Conservation (phyloP, 2,113 vertebrate species). For the Oreochromis aureus region DNA sequence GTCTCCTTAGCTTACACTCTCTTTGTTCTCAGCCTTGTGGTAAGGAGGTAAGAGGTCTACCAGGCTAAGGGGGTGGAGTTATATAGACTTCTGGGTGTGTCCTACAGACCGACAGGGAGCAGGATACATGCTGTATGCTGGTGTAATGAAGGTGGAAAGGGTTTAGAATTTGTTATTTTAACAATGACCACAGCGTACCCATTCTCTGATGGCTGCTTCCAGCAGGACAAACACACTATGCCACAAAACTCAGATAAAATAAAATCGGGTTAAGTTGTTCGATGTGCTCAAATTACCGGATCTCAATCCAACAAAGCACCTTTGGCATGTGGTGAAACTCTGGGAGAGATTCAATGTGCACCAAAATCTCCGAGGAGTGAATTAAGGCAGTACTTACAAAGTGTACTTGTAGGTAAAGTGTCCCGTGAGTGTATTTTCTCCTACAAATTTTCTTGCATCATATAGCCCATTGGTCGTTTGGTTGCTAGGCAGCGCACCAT, state of each 20-base stretch:
- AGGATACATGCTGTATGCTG: not conserved
- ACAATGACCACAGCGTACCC: not conserved
- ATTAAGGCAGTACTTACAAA: not conserved
- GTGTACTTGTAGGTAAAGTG: not conserved
- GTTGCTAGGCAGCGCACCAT: slow-evolving; percentile 60
- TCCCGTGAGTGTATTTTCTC: not conserved
- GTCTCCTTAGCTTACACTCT: not conserved
- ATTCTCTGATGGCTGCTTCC: not conserved
- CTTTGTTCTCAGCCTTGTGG: not conserved
- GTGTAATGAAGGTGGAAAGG: not conserved
- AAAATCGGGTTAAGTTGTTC: not conserved
- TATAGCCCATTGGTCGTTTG: slow-evolving; percentile 38
- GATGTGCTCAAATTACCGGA: not conserved
- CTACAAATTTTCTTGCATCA: not conserved
- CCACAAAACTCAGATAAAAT: not conserved
- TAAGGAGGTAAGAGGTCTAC: not conserved
- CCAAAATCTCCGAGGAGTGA: not conserved
- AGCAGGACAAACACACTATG: not conserved
- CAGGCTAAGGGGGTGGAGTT: not conserved
- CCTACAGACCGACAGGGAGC: not conserved
- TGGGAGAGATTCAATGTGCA: not conserved
- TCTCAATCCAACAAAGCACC: not conserved
- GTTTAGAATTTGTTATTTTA: not conserved
- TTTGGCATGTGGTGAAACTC: not conserved
- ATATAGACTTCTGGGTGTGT: not conserved